Conservation (phyloP, 2,113 vertebrate genomes). For the Cyprinodon tularosa region DNA sequence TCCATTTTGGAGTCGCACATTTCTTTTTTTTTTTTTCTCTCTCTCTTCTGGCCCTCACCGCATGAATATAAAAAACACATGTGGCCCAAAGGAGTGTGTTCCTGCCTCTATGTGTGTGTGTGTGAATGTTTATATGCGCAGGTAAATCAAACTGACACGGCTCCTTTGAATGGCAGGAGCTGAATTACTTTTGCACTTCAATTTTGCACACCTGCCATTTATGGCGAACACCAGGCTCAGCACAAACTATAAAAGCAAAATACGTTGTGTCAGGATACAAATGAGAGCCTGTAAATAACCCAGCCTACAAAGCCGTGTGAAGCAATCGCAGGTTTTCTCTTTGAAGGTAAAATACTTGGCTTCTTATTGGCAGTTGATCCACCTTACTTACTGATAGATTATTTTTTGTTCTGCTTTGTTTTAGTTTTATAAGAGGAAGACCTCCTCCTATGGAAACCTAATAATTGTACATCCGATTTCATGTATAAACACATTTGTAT, state of each 20-base stretch:
- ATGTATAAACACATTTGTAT: not conserved
- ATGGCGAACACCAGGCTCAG: conserved; percentile 52
- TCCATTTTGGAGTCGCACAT: conserved; percentile 60
- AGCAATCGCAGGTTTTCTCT: conserved; percentile 2
- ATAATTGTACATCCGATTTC: too few species aligned
- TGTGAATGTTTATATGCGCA: conserved; percentile 55
- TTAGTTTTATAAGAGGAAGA: not conserved
- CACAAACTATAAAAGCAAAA: conserved; percentile 62
- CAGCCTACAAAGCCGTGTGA: conserved; percentile 15
- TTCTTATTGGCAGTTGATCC: not conserved
- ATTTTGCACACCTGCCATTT: conserved; percentile 73
- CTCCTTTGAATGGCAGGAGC: conserved; percentile 72
- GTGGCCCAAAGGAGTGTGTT: conserved; percentile 55
- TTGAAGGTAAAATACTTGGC: conserved; percentile 19
- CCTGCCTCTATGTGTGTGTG: conserved; percentile 29
- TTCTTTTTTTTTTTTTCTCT: conserved; percentile 44
- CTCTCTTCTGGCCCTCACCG: conserved; percentile 16
- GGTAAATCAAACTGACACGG: conserved; percentile 73
- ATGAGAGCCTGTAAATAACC: conserved; percentile 43
- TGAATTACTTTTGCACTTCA: conserved; percentile 74
- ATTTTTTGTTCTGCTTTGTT: not conserved
- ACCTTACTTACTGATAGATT: not conserved
- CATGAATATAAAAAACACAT: conserved; percentile 79
- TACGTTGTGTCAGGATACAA: conserved; percentile 44
- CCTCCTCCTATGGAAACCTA: too few species aligned